phyloP scores from a whole-genome alignment of 2,113 vertebrate species.

The Colius striatus region DNA sequence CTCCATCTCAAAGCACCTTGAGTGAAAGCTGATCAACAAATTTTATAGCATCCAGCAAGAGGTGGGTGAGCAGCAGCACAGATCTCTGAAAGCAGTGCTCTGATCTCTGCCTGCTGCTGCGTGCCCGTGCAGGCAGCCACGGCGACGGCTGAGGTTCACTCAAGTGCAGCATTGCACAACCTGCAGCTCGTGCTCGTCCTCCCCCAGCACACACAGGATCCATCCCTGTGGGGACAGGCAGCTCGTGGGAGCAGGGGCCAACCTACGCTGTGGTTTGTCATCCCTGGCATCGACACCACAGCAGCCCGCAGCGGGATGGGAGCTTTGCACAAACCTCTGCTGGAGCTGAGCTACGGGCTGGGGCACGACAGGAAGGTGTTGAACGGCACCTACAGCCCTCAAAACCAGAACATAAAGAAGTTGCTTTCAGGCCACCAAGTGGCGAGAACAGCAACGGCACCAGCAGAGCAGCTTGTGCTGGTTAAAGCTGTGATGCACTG shows the following conservation, averaged over 20 bases:
- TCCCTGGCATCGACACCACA: rapidly evolving
- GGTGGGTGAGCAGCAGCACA: rapidly evolving
- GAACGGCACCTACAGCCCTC: not conserved
- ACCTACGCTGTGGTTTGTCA: not conserved
- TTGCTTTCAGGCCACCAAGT: not conserved
- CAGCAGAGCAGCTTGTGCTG: not conserved
- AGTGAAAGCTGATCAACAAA: not conserved
- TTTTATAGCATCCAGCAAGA: not conserved
- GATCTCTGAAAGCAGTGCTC: no score
- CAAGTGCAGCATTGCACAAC: not conserved
- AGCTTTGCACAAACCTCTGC: not conserved
- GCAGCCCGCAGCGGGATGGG: not conserved
- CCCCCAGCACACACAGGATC: rapidly evolving
- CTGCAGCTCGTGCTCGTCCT: rapidly evolving
- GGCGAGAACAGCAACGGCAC: rapidly evolving
- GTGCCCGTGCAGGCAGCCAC: not conserved
- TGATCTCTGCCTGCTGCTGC: rapidly evolving
- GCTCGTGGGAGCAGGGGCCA: not conserved
- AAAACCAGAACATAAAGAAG: not conserved
- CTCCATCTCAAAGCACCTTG: not conserved
- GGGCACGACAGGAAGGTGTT: not conserved
- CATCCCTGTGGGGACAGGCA: rapidly evolving
- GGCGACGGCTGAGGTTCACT: not conserved
- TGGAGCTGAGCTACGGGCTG: not conserved
- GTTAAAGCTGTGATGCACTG: not conserved